Percentiles rank a stretch among this genome's conserved stretches.
phyloP scores from a whole-genome alignment of 2,888 invertebrate species.

The Erebia palarica region DNA sequence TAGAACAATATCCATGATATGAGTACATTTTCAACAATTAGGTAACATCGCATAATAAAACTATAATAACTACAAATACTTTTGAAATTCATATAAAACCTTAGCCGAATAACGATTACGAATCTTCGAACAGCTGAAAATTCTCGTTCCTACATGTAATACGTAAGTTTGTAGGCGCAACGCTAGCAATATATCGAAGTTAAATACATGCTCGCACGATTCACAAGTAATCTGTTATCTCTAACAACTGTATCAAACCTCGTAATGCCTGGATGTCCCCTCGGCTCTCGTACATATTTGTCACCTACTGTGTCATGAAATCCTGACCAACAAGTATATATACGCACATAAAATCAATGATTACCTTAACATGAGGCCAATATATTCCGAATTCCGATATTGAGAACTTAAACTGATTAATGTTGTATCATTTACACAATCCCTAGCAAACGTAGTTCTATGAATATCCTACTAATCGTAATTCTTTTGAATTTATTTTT shows the following conservation, averaged over 20 bases:
- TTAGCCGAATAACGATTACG: constrained; percentile 20
- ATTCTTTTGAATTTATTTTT: not conserved
- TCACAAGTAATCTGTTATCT: not conserved
- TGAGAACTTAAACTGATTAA: constrained; percentile 19
- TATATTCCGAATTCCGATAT: constrained; percentile 15
- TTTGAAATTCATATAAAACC: constrained; percentile 14
- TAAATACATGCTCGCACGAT: not conserved
- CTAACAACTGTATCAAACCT: constrained; percentile 22
- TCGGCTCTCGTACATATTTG: constrained; percentile 18
- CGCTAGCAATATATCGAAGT: not conserved
- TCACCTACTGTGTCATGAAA: constrained; percentile 33
- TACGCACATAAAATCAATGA: constrained; percentile 30
- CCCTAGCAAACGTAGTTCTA: not conserved
- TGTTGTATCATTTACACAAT: constrained; percentile 23
- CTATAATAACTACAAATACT: constrained; percentile 6
- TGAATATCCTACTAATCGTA: not conserved
- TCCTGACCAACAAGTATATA: constrained; percentile 37
- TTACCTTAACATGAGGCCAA: constrained; percentile 35
- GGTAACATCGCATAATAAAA: too few species aligned
- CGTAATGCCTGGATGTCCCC: constrained; percentile 24
- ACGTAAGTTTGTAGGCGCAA: not conserved
- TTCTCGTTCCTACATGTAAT: not conserved
- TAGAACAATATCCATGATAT: too few species aligned
- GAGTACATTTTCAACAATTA: too few species aligned
- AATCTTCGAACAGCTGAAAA: not conserved